Conservation (phyloP, 2,797 vertebrate genomes). For the Paramormyrops hopkinsi region DNA sequence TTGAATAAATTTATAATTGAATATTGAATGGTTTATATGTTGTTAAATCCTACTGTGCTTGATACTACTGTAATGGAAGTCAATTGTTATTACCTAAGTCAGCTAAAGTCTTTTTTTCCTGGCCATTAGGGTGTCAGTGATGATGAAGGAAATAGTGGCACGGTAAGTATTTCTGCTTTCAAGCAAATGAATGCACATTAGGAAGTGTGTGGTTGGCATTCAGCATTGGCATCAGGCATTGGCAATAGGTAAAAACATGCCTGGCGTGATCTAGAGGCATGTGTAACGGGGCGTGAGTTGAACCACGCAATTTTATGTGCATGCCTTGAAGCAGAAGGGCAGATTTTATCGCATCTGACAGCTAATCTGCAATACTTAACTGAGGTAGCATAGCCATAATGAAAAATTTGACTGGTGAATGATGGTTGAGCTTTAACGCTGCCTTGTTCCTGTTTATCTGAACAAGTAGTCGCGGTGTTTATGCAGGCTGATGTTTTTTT, state of each 20-base stretch:
- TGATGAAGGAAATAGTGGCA: conserved; percentile 47
- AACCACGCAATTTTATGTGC: neutral
- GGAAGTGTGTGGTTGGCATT: neutral
- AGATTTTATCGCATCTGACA: neutral
- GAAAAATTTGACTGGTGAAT: neutral
- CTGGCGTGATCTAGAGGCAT: neutral
- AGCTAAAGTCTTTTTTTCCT: conserved; percentile 14
- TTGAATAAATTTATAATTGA: neutral
- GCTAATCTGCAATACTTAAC: neutral
- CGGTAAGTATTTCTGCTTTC: conserved; percentile 50
- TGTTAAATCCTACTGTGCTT: neutral
- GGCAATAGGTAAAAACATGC: neutral
- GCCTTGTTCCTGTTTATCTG: neutral
- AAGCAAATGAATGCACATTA: neutral
- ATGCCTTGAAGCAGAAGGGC: neutral
- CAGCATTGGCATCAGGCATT: neutral
- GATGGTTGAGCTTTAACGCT: neutral
- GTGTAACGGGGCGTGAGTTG: neutral
- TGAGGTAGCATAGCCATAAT: neutral
- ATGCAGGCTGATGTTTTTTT: neutral
- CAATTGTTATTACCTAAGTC: neutral
- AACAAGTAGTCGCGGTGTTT: neutral
- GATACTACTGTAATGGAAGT: neutral
- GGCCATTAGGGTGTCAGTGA: conserved; percentile 44
- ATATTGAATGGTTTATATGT: neutral